These are phyloP conservation scores for Hyla sarda DNA, from an alignment of 2,113 vertebrate species.

Conservation along the genomic window DNA sequence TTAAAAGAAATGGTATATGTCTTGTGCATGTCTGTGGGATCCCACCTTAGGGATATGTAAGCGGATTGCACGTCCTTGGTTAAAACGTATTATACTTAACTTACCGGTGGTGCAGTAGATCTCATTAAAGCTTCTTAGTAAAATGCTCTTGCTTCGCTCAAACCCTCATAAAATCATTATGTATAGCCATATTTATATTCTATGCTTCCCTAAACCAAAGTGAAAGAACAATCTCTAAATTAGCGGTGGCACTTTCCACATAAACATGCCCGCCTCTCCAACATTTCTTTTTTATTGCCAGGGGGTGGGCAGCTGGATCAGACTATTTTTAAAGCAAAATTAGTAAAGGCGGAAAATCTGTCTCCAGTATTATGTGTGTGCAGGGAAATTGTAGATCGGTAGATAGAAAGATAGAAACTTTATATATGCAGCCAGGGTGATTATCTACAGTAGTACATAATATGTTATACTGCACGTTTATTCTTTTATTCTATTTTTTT, in stretches of 20 bases:
- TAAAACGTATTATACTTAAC: no score
- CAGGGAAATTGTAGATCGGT: no score
- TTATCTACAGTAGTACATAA: no score
- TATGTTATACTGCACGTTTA: no score
- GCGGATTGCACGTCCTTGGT: no score
- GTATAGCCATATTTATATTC: not conserved
- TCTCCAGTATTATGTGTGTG: not conserved
- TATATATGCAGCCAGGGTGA: not conserved
- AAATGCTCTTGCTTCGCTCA: not conserved
- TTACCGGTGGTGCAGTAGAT: no score
- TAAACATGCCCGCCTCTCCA: not conserved
- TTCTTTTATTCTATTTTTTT: no score
- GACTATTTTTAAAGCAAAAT: not conserved
- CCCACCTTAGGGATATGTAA: no score
- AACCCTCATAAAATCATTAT: conserved; percentile 2
- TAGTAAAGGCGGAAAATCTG: not conserved
- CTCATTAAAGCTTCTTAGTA: not conserved
- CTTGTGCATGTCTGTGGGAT: no score
- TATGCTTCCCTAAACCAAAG: not conserved
- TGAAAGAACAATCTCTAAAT: not conserved
- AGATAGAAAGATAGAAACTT: not conserved
- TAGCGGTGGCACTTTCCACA: not conserved
- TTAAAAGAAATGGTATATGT: no score
- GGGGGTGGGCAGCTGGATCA: not conserved
- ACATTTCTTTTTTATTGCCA: not conserved